These are phyloP conservation scores for Physeter macrocephalus DNA, from an alignment of 2,113 vertebrate genomes.

Conservation along the genomic window DNA sequence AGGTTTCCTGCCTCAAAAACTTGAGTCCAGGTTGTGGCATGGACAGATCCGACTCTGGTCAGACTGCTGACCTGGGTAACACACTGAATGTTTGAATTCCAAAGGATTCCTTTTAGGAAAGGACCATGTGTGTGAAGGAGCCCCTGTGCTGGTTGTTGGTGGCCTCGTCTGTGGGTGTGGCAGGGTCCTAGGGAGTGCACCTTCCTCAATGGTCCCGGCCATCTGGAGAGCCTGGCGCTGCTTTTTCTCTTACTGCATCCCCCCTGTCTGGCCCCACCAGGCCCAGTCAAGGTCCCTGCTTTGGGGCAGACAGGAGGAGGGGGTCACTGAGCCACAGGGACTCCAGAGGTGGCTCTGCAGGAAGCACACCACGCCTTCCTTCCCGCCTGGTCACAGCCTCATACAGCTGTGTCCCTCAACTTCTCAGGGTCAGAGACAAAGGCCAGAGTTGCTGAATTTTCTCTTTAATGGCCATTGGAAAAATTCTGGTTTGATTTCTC, in stretches of 20 bases:
- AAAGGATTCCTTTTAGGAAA: background rate
- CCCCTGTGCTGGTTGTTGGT: background rate
- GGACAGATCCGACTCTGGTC: background rate
- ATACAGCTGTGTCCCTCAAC: background rate
- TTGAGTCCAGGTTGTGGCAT: background rate
- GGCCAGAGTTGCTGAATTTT: background rate
- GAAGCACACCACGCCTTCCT: background rate
- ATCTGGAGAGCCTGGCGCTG: background rate
- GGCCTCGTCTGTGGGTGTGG: background rate
- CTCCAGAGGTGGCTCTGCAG: background rate
- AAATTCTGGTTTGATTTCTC: background rate
- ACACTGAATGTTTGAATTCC: background rate
- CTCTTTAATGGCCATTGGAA: background rate
- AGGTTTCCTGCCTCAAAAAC: background rate
- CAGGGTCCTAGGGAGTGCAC: background rate
- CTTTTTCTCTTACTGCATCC: background rate
- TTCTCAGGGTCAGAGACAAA: constrained; percentile 55
- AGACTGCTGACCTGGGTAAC: background rate
- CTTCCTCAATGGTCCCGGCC: background rate
- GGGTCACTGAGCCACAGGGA: background rate
- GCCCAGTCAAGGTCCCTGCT: background rate
- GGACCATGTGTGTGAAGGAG: background rate
- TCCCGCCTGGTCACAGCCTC: background rate
- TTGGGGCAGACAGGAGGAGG: background rate
- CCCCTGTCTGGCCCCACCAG: background rate